Evolutionary conservation across 2,113 vertebrate genomes (phyloP), one percentile per base, ranked within the genome.

Genomic region (Malaclemys terrapin): DNA sequence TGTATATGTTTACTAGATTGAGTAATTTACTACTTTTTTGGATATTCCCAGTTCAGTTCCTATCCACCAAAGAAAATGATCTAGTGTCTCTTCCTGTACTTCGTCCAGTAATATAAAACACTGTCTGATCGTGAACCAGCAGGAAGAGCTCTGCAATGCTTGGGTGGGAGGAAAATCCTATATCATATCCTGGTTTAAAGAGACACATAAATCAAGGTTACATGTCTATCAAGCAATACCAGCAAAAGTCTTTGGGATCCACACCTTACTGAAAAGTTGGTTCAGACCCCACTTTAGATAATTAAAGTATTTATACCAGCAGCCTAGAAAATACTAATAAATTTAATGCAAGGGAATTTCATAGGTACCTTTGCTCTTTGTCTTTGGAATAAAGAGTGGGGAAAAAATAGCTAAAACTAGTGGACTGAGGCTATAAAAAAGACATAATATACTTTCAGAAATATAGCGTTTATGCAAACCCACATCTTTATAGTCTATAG

Each of bases 111-210:
- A 10, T 57, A 69, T 20, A 85, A 85, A 90, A 52, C 3, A 2
- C 3, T 72, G 1, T 59, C 0, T 0, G 8, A 82, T 42, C 27
- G 35, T 83, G 47, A 92, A 93, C 42, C 12, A 16, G 3, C 29
- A 83, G 14, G 17, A 85, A 80, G 52, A 5, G 2, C 4, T 1
- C 4, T 10, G 31, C 47, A 0, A 38, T 17, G 3, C 25, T 79
- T 82, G 35, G 42, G 42, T 49, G 8, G 56, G 16, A 19, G 89
- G 12, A 80, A 95, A 93, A 62, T 35, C 59, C 59, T 76, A 92
- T 24, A 50, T 80, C 38, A 82, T 1, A 8, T 3, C 0, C 42
- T 84, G 69, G 85, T 93, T 83, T 76, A 79, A 85, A 82, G 76
- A 9, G 24, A 87, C 4, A 45, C n/a, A 72, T 19, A 72, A 72